phyloP scores from a whole-genome alignment of 2,888 invertebrate species.

The Eilema caniola region DNA sequence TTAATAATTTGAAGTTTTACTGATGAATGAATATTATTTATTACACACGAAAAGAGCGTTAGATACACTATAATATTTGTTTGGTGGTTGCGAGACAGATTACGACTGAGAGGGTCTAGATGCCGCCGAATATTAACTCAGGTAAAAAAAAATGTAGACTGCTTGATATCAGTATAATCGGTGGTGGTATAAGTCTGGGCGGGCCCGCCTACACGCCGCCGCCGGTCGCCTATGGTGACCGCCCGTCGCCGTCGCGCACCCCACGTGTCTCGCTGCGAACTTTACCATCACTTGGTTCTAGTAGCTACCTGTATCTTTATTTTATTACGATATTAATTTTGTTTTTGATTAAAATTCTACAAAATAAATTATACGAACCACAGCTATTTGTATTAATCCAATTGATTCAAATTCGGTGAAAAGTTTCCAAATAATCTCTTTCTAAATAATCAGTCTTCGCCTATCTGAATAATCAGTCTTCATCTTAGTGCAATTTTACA shows the following conservation, averaged over 20 bases:
- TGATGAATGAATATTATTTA: conserved; percentile 21
- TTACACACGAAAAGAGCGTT: not conserved
- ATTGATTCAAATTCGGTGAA: not conserved
- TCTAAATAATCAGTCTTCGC: too few relatives aligned
- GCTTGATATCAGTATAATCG: conserved; percentile 54
- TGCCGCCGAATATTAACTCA: conserved; percentile 27
- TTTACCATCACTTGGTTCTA: conserved; percentile 6
- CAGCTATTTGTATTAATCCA: not conserved
- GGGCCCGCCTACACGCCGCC: conserved; percentile 67
- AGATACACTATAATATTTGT: conserved; percentile 11
- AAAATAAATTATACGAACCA: not conserved
- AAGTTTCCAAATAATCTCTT: not conserved
- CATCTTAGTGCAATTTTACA: not conserved
- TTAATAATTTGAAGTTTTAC: conserved; percentile 42
- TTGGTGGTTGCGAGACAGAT: conserved; percentile 14
- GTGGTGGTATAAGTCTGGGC: conserved; percentile 50
- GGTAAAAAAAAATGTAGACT: conserved; percentile 41
- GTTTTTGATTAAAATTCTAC: not conserved
- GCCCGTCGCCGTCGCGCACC: conserved; percentile 60
- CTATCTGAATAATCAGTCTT: too few relatives aligned
- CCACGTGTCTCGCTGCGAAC: conserved; percentile 56
- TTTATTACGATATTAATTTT: not conserved
- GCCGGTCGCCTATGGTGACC: conserved; percentile 76
- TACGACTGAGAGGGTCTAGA: conserved; percentile 21
- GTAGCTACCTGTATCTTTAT: not conserved